These are phyloP conservation scores for Plestiodon gilberti DNA, from an alignment of 2,113 vertebrate species.

Conservation along the genomic window DNA sequence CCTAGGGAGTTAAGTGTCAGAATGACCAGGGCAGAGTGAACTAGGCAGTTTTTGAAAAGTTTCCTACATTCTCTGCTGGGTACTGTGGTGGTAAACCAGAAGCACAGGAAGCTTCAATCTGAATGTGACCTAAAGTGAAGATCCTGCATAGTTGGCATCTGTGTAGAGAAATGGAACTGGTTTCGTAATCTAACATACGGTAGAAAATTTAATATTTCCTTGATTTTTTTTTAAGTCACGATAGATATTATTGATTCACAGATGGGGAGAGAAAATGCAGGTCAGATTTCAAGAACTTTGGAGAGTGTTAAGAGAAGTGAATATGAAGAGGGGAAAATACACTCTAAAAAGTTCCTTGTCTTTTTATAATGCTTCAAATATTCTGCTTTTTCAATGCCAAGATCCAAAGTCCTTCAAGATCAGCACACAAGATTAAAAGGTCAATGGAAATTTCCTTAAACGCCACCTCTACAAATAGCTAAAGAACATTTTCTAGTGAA, in stretches of 20 bases:
- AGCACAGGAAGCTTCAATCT: not conserved
- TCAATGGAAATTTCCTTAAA: constrained; percentile 5
- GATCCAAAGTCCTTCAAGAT: constrained; percentile 14
- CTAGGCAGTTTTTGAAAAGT: not conserved
- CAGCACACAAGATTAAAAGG: not conserved
- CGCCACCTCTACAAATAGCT: not conserved
- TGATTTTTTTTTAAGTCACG: not conserved
- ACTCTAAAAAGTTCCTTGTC: not conserved
- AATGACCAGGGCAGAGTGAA: not conserved
- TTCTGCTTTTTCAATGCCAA: constrained; percentile 37
- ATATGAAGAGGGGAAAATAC: constrained; percentile 20
- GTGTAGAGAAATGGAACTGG: not conserved
- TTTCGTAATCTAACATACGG: not conserved
- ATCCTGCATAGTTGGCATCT: not conserved
- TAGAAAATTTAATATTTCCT: not conserved
- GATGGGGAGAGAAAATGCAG: not conserved
- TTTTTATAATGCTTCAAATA: constrained; percentile 33
- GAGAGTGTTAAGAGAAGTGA: constrained; percentile 7
- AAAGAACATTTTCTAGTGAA: constrained; percentile 6
- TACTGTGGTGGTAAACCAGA: not conserved
- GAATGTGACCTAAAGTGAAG: not conserved
- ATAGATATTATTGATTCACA: not conserved
- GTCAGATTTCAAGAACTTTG: not conserved
- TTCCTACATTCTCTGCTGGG: not conserved
- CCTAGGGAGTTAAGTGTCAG: not conserved